Evolutionary conservation across 2,888 invertebrate genomes (phyloP).

Genomic region (Hartigia nigra): DNA sequence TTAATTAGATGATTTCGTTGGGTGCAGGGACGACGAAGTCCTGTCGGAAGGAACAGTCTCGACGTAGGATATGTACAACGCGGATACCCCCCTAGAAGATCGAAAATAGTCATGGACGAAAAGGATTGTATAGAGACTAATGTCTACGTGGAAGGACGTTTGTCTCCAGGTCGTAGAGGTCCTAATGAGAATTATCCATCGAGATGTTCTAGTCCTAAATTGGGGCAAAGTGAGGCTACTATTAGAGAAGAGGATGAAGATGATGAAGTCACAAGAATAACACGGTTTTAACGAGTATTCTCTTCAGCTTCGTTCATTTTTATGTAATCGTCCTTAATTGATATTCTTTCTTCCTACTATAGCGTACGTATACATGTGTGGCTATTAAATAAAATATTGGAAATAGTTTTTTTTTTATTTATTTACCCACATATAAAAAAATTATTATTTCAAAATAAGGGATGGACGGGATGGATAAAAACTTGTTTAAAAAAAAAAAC

Average conservation of each 20-base stretch:
- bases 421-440: background rate
- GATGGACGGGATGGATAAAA: background rate
- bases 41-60: slow-evolving; percentile 27
- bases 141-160: slow-evolving; percentile 51
- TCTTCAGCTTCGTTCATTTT: background rate
- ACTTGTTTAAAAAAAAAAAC: background rate
- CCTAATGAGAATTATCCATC: slow-evolving; percentile 56
- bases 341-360: background rate
- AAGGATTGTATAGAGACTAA: slow-evolving; percentile 52
- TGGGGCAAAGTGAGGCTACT: slow-evolving; percentile 50
- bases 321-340: too few species aligned
- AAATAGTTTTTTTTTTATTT: background rate
- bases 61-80: slow-evolving; percentile 43
- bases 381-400: background rate
- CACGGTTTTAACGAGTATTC: slow-evolving; percentile 39
- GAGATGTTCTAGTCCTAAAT: slow-evolving; percentile 49
- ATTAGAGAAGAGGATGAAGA: slow-evolving; percentile 55
- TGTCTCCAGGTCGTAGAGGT: slow-evolving; percentile 40
- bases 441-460: background rate
- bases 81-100: slow-evolving; percentile 16
- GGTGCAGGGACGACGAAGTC: slow-evolving; percentile 37
- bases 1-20: background rate
- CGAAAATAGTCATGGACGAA: slow-evolving; percentile 19
- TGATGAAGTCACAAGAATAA: slow-evolving; percentile 43
- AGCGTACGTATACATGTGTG: background rate